Evolutionary conservation across 2,797 vertebrate species (phyloP).

Genomic region (Halcyon chelicuti): DNA sequence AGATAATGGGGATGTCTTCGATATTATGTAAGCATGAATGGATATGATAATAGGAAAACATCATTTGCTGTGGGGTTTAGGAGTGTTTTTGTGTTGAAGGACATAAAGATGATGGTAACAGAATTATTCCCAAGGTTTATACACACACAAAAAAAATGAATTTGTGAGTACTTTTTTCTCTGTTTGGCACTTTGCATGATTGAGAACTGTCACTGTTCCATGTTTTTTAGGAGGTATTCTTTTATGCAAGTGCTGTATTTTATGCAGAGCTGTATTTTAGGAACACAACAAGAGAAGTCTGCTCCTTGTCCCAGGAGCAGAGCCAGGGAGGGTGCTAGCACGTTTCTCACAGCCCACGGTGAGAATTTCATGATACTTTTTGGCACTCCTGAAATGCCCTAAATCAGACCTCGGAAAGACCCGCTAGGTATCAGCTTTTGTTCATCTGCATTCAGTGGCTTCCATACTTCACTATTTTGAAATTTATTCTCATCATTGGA

Average conservation of each 20-base stretch:
- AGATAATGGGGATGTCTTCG: conserved; percentile 47
- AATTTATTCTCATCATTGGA: neutral
- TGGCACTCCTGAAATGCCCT: neutral
- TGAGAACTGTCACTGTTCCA: neutral
- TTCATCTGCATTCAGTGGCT: neutral
- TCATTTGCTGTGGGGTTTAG: neutral
- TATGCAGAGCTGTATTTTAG: neutral
- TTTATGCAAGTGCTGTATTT: neutral
- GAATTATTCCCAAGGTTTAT: neutral
- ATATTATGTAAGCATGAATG: conserved; percentile 52
- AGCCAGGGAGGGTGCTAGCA: neutral
- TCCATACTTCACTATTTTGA: neutral
- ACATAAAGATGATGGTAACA: neutral
- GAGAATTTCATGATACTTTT: neutral
- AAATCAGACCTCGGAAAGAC: neutral
- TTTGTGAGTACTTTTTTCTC: neutral
- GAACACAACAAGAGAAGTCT: neutral
- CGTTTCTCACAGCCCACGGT: neutral
- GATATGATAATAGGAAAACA: conserved; percentile 36
- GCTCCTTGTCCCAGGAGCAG: neutral
- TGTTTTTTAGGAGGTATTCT: neutral
- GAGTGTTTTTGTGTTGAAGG: neutral
- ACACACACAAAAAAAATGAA: neutral
- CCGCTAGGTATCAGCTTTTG: neutral
- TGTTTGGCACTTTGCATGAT: neutral